phyloP scores from a whole-genome alignment of 2,113 vertebrate species.

The Catharus bicknelli region DNA sequence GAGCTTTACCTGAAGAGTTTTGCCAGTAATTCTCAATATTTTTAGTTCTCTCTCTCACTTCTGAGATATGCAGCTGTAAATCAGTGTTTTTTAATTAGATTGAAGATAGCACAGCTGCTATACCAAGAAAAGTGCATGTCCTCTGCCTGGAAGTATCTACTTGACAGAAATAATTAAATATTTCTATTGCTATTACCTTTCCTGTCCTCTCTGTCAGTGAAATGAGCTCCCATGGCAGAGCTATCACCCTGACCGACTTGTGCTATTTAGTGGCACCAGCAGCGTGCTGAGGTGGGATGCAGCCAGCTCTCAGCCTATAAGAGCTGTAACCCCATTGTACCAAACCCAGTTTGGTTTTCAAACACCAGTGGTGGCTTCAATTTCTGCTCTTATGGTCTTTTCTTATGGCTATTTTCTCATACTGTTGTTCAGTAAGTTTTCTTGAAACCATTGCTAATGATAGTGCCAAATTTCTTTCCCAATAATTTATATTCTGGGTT shows the following conservation, averaged over 20 bases:
- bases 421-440: background rate
- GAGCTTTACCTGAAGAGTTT: background rate
- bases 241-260: accelerated
- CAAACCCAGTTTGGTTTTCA: background rate
- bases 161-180: background rate
- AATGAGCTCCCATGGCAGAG: background rate
- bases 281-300: background rate
- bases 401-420: background rate
- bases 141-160: background rate
- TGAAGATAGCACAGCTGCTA: background rate
- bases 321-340: background rate
- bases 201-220: background rate
- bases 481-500: background rate
- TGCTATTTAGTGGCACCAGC: background rate
- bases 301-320: background rate
- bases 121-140: background rate
- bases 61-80: background rate
- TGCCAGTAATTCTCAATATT: background rate
- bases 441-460: background rate
- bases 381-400: background rate
- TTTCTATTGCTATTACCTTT: background rate
- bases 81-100: background rate
- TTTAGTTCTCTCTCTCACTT: background rate
- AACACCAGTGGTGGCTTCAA: background rate
- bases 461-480: background rate